phyloP scores from a whole-genome alignment of 2,888 invertebrate species.

The Sycophila texana region DNA sequence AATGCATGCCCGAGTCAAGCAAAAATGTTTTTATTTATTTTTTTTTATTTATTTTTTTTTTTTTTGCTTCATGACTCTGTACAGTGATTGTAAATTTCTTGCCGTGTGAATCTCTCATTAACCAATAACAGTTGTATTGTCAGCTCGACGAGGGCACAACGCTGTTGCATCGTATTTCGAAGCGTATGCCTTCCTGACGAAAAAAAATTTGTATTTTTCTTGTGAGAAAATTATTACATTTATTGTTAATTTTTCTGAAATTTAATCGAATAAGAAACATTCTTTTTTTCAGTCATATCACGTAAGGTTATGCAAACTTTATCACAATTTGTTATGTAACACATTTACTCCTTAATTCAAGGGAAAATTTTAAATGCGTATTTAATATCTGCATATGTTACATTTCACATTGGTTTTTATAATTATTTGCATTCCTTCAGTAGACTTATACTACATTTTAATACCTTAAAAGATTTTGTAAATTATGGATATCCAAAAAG shows the following conservation, averaged over 20 bases:
- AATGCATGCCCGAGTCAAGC: conserved; percentile 15
- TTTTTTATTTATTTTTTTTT: no score
- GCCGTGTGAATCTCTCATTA: conserved; percentile 50
- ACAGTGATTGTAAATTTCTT: conserved; percentile 51
- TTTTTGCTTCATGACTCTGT: conserved; percentile 39
- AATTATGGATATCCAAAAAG: no score
- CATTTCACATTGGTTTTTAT: no score
- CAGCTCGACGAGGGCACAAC: conserved; percentile 12
- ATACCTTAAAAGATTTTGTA: no score
- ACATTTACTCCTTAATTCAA: neutral
- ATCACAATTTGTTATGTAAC: neutral
- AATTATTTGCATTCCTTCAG: no score
- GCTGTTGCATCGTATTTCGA: conserved; percentile 29
- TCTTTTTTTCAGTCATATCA: neutral
- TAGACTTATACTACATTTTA: no score
- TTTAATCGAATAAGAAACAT: neutral
- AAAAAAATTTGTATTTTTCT: conserved; percentile 34
- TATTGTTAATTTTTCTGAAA: neutral
- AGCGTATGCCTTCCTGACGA: conserved; percentile 3
- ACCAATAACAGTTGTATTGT: conserved; percentile 29
- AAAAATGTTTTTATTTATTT: conserved; percentile 14
- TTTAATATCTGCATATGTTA: no score
- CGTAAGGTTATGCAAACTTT: neutral
- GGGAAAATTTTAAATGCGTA: neutral
- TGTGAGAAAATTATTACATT: neutral